A percentile compares a stretch with the other conserved stretches of the same genome.
Conservation (phyloP, 2,888 invertebrate species). For the Erynnis tages region DNA sequence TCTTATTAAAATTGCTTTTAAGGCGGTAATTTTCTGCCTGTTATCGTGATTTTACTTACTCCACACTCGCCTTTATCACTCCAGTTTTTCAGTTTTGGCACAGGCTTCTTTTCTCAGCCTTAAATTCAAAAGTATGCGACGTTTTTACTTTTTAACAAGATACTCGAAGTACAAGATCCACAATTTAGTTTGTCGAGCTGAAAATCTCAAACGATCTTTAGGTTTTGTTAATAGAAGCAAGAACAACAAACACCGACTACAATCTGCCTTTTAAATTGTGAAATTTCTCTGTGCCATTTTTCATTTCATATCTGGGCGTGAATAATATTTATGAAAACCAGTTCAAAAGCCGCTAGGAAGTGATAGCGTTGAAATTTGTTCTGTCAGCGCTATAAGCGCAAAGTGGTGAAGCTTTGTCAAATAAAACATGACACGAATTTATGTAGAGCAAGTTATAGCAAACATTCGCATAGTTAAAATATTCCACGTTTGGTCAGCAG, state of each 20-base stretch:
- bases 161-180: slow-evolving; percentile 3
- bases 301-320: no score
- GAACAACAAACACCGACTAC: slow-evolving; percentile 2
- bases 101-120: not conserved
- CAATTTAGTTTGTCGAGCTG: slow-evolving; percentile 1
- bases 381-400: slow-evolving; percentile 13
- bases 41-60: not conserved
- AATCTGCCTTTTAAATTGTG: not conserved
- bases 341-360: slow-evolving; percentile 1
- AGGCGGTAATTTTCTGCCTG: not conserved
- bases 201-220: slow-evolving; percentile 6
- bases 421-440: slow-evolving; percentile 17
- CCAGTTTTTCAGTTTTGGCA: not conserved
- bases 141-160: not conserved
- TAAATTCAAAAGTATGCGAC: not conserved
- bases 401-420: slow-evolving; percentile 13
- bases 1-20: not conserved
- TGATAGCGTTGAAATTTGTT: not conserved
- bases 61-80: not conserved
- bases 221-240: slow-evolving; percentile 5
- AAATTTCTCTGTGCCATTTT: not conserved
- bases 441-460: slow-evolving; percentile 7
- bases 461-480: slow-evolving; percentile 21
- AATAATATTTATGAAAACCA: not conserved
- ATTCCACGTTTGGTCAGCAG: not conserved